Conservation (phyloP, 2,797 vertebrate genomes). For the Rhyacichthys aspro region DNA sequence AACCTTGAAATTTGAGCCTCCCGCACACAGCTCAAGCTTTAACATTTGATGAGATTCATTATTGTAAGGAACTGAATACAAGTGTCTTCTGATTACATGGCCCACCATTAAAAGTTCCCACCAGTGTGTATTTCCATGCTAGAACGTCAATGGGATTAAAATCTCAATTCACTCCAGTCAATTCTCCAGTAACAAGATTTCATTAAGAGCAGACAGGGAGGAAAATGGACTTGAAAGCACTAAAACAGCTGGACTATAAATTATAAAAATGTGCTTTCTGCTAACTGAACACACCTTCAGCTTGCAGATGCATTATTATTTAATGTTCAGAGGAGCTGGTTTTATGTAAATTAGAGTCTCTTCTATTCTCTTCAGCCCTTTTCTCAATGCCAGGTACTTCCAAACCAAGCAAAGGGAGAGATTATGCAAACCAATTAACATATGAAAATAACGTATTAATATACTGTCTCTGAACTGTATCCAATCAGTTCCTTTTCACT, state of each 20-base stretch:
- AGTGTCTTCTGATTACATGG: conserved; percentile 96
- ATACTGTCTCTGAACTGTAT: conserved; percentile 99
- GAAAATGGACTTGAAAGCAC: conserved; percentile 94
- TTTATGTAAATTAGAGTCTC: conserved; percentile 98
- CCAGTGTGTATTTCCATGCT: conserved; percentile 90
- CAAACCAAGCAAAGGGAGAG: conserved; percentile 92
- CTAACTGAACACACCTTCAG: conserved; percentile 98
- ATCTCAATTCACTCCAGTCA: conserved; percentile 99
- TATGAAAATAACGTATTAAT: conserved; percentile 99
- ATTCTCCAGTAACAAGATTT: conserved; percentile 99
- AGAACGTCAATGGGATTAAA: conserved; percentile 97
- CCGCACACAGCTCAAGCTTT: conserved; percentile 84
- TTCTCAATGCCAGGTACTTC: conserved; percentile 97
- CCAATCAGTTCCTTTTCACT: conserved; percentile 99
- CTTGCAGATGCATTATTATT: conserved; percentile 98
- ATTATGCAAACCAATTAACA: conserved; percentile 99
- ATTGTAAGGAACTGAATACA: conserved; percentile 93
- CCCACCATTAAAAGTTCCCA: conserved; percentile 94
- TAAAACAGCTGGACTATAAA: conserved; percentile 99
- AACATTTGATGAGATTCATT: conserved; percentile 98
- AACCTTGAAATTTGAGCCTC: conserved; percentile 96
- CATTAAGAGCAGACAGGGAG: conserved; percentile 96
- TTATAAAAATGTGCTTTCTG: conserved; percentile 99
- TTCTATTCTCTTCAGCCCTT: conserved; percentile 88
- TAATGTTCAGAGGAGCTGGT: conserved; percentile 95